Conservation (phyloP, 2,113 vertebrate genomes). For the Neodontobutis hainanensis region DNA sequence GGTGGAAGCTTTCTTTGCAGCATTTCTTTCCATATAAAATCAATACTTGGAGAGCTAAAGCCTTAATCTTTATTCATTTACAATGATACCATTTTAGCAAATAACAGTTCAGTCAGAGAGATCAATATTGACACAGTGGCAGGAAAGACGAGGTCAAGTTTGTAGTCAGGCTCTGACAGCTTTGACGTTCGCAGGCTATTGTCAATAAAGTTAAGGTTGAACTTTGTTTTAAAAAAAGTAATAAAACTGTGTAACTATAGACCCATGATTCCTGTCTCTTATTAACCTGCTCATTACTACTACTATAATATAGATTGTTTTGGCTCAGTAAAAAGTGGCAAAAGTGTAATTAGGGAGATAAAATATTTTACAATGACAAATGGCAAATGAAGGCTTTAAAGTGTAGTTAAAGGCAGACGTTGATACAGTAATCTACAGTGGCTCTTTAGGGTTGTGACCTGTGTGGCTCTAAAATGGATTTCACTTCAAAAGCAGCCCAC, state of each 20-base stretch:
- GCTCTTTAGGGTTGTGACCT: conserved; percentile 25
- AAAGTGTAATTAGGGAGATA: conserved; percentile 15
- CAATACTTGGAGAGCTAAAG: neutral
- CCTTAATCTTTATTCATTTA: conserved; percentile 19
- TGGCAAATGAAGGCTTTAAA: conserved; percentile 23
- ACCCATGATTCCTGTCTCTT: too few relatives aligned
- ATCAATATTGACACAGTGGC: conserved; percentile 22
- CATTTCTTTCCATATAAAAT: too few relatives aligned
- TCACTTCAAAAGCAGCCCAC: conserved; percentile 38
- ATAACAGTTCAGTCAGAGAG: conserved; percentile 8
- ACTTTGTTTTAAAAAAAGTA: neutral
- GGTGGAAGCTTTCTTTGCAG: too few relatives aligned
- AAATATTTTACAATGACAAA: conserved; percentile 12
- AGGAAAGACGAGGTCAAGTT: conserved; percentile 21
- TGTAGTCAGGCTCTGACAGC: neutral
- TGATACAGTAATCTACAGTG: conserved; percentile 22
- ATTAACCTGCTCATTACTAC: neutral
- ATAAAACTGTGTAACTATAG: too few relatives aligned
- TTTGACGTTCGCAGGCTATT: conserved; percentile 10
- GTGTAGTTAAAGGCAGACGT: conserved; percentile 22
- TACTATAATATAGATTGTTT: conserved; percentile 14
- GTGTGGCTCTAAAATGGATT: conserved; percentile 44
- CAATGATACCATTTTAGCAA: conserved; percentile 16
- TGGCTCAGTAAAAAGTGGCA: conserved; percentile 14
- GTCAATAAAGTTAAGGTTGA: conserved; percentile 5